These are phyloP conservation scores for Melieria omissa DNA, from an alignment of 2,888 invertebrate species.

Conservation along the genomic window DNA sequence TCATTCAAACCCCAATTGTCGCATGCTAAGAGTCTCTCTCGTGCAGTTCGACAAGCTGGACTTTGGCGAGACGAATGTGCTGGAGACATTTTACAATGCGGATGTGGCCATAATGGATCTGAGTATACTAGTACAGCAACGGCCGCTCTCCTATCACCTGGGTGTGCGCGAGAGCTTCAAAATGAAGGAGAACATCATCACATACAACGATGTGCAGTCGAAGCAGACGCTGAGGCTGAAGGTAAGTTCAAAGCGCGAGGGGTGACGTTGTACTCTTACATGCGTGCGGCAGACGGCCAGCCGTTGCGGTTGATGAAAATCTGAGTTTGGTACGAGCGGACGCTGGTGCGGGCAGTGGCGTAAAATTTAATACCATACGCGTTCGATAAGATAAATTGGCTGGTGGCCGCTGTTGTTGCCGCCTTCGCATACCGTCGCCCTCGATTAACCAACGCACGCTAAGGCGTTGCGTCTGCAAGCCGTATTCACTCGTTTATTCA, in stretches of 20 bases:
- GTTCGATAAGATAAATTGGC: too few species aligned
- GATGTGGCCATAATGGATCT: slow-evolving; percentile 97
- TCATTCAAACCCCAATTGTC: background rate
- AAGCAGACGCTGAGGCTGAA: slow-evolving; percentile 89
- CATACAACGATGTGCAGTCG: slow-evolving; percentile 89
- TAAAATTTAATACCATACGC: too few species aligned
- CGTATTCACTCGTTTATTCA: too few species aligned
- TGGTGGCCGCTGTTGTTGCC: too few species aligned
- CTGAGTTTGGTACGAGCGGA: too few species aligned
- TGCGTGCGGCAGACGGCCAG: too few species aligned
- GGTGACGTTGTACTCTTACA: background rate
- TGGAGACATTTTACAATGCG: slow-evolving; percentile 97
- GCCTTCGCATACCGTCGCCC: too few species aligned
- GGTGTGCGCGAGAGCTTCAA: slow-evolving; percentile 98
- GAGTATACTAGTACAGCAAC: slow-evolving; percentile 90
- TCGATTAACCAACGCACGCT: too few species aligned
- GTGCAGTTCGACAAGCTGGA: slow-evolving; percentile 93
- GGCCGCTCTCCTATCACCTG: slow-evolving; percentile 93
- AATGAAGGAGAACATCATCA: slow-evolving; percentile 93
- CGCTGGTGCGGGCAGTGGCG: too few species aligned
- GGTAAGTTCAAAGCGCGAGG: slow-evolving; percentile 69
- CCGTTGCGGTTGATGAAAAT: too few species aligned
- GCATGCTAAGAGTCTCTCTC: background rate
- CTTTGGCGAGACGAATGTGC: slow-evolving; percentile 94
- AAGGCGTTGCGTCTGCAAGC: too few species aligned